Evolutionary conservation across 1,140 invertebrate genomes (phyloP), one percentile per base, ranked within the genome.

Genomic region (Nilaparvata lugens): DNA sequence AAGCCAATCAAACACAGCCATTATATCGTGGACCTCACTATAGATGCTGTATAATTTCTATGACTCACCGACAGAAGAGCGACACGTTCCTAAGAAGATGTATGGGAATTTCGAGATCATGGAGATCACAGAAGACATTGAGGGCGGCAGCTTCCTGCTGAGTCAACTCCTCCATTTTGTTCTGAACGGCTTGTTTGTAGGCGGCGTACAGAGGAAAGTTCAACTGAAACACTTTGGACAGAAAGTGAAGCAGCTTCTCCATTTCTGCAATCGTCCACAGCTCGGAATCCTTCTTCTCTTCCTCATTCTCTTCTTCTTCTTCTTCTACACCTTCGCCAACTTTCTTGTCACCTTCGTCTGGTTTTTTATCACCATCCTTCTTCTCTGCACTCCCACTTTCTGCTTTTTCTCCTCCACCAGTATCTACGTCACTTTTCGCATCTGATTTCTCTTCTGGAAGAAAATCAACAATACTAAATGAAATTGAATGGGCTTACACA

Each of bases 191-290:
- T 71, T 95, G 91, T 74, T 95, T 95, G 75, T 91, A 92, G 45
- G 91, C 91, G 71, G 93, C 83, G 73, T 97, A 97, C 11, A 93
- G 77, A 19, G 93, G 93, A 76, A 95, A 96, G 73, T 94, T 94
- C 58, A 90, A 78, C 60, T 90, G 75, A 74, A 91, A 91, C 58
- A 91, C 81, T 75, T 91, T 91, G 1, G 87, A 85, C 35, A 89
- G 78, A 56, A 91, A 82, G 66, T 88, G 82, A 64, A 92, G 78
- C 9, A 91, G 72, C 72, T 86, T 86, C 67, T 91, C 88, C 59
- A 84, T 82, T 67, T 92, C 89, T 51, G 86, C 82, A 52, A 87
- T 76, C 16, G 79, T 80, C 88, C 88, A 92, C 38, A 60, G n/a
- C 28, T 70, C 61, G 52, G 66, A 63, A 31, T 66, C 64, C 2